These are phyloP conservation scores for Pyralis farinalis DNA, from an alignment of 2,888 invertebrate species.

Conservation along the genomic window DNA sequence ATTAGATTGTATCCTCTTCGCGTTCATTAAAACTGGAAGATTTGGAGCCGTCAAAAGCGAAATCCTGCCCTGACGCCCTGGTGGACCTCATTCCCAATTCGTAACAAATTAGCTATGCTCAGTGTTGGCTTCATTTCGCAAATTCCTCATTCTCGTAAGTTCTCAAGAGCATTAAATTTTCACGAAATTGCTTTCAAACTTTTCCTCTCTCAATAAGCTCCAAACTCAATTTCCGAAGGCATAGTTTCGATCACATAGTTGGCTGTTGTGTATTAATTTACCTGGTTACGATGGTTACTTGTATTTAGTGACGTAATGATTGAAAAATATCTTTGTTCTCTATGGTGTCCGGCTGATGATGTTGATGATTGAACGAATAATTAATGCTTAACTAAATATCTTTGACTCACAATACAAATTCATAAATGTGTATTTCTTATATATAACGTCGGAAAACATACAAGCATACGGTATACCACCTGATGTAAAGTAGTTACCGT, in stretches of 20 bases:
- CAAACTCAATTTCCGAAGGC: conserved; percentile 62
- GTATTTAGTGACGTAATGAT: neutral
- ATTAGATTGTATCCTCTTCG: too few species aligned
- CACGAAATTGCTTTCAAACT: conserved; percentile 74
- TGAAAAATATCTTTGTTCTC: too few species aligned
- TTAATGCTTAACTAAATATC: too few species aligned
- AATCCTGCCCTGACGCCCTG: conserved; percentile 22
- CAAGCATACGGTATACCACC: too few species aligned
- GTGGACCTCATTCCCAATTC: conserved; percentile 60
- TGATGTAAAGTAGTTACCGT: too few species aligned
- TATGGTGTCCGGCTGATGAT: too few species aligned
- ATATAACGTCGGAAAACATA: too few species aligned
- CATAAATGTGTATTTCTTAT: too few species aligned
- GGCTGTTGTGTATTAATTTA: conserved; percentile 47
- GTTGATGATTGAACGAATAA: too few species aligned
- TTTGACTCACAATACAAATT: too few species aligned
- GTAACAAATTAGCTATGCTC: conserved; percentile 71
- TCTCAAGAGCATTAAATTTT: conserved; percentile 71
- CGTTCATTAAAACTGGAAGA: conserved; percentile 19
- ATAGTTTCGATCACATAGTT: conserved; percentile 61
- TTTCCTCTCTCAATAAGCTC: conserved; percentile 66
- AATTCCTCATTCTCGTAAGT: conserved; percentile 72
- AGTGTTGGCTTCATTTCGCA: conserved; percentile 66
- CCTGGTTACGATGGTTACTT: conserved; percentile 31
- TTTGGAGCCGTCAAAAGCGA: conserved; percentile 20